These are phyloP conservation scores for Canis aureus DNA, from an alignment of 2,113 vertebrate species.

Conservation along the genomic window DNA sequence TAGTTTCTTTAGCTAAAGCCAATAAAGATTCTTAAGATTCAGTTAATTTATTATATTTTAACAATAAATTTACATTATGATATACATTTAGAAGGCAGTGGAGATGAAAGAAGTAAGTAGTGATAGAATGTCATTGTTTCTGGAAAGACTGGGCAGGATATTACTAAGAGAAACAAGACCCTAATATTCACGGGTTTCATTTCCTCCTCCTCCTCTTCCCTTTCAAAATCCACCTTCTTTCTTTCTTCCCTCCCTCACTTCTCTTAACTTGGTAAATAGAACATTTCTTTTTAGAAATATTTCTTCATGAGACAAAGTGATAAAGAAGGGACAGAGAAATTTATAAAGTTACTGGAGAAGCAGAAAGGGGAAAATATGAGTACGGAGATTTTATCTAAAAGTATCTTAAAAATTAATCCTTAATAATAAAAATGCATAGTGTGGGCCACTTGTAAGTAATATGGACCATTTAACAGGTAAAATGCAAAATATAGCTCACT, in stretches of 20 bases:
- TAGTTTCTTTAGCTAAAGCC: not conserved
- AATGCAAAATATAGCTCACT: constrained; percentile 40
- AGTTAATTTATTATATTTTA: not conserved
- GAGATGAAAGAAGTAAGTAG: not conserved
- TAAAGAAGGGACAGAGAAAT: not conserved
- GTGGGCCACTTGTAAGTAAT: constrained; percentile 75
- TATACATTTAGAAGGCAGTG: not conserved
- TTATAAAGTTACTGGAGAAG: not conserved
- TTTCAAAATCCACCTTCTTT: not conserved
- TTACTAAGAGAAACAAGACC: not conserved
- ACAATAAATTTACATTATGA: not conserved
- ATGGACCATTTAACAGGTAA: constrained; percentile 64
- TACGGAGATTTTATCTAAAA: not conserved
- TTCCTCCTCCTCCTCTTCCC: not conserved
- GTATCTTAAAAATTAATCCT: not conserved
- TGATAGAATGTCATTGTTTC: not conserved
- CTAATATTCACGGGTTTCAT: not conserved
- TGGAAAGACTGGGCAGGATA: not conserved
- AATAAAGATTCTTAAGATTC: not conserved
- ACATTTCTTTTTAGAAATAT: not conserved
- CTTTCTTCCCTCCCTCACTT: not conserved
- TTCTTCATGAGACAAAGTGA: not conserved
- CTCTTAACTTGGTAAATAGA: not conserved
- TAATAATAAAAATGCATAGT: constrained; percentile 78
- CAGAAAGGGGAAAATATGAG: not conserved